phyloP scores from a whole-genome alignment of 1,140 invertebrate species.

The Eumaeus atala region DNA sequence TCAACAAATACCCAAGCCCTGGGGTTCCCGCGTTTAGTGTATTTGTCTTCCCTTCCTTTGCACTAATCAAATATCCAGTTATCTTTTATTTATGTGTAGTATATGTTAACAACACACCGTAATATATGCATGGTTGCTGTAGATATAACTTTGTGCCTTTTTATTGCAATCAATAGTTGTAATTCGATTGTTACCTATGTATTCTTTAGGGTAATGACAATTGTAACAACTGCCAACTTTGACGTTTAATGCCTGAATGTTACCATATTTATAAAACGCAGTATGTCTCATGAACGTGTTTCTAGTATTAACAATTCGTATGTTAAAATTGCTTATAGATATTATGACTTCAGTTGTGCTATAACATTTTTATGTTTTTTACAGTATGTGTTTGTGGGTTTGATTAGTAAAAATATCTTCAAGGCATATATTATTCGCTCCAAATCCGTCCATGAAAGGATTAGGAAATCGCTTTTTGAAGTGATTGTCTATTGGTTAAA shows the following conservation, averaged over 20 bases:
- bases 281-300: background rate
- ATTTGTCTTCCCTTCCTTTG: no score
- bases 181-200: constrained; percentile 6
- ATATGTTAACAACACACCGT: no score
- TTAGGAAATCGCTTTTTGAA: background rate
- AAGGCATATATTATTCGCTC: background rate
- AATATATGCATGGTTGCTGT: constrained; percentile 4
- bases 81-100: no score
- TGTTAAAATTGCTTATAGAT: background rate
- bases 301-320: background rate
- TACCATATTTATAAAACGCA: background rate
- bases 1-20: no score
- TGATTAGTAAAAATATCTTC: no score
- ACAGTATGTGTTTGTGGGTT: no score
- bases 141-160: constrained; percentile 9
- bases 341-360: background rate
- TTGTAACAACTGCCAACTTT: constrained; percentile 4
- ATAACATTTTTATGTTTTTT: no score
- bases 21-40: no score
- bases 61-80: no score
- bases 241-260: background rate
- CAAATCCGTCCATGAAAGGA: constrained; percentile 3
- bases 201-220: constrained; percentile 7
- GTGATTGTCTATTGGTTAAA: no score
- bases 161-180: constrained; percentile 10